Conservation (phyloP, 2,113 vertebrate genomes). For the Theristicus caerulescens region DNA sequence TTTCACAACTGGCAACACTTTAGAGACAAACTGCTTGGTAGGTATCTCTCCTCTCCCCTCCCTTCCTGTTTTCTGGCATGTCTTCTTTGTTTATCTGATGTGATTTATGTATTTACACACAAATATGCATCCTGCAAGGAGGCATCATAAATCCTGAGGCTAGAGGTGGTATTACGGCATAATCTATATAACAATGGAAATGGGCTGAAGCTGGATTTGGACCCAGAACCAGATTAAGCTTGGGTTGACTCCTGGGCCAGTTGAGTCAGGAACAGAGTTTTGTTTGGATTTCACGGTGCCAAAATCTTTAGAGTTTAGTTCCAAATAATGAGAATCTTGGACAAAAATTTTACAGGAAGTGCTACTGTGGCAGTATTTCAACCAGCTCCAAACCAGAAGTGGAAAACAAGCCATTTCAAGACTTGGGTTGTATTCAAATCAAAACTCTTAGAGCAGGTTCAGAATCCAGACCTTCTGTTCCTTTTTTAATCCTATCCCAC, state of each 20-base stretch:
- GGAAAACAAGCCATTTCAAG: conserved; percentile 67
- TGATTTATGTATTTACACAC: conserved; percentile 68
- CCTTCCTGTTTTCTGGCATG: conserved; percentile 60
- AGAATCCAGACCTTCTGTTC: conserved; percentile 66
- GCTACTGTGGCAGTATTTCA: conserved; percentile 66
- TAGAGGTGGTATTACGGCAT: conserved; percentile 41
- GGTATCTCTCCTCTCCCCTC: conserved; percentile 59
- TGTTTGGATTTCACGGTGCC: conserved; percentile 52
- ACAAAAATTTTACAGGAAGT: conserved; percentile 56
- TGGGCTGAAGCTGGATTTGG: conserved; percentile 48
- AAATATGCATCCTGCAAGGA: conserved; percentile 62
- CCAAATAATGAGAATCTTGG: conserved; percentile 67
- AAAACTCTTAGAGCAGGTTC: conserved; percentile 60
- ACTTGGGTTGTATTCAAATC: conserved; percentile 61
- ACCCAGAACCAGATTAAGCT: conserved; percentile 45
- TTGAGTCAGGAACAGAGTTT: conserved; percentile 54
- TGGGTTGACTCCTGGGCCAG: conserved; percentile 46
- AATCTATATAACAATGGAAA: conserved; percentile 44
- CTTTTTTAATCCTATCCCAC: conserved; percentile 54
- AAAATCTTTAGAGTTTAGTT: conserved; percentile 59
- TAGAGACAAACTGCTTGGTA: conserved; percentile 68
- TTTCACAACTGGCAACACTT: conserved; percentile 73
- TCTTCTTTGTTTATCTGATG: conserved; percentile 72
- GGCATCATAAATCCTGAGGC: conserved; percentile 56
- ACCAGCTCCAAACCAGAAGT: conserved; percentile 69